These are phyloP conservation scores for Dendronephthya gigantea DNA, from an alignment of 64 coral and sea anemone genomes.

Conservation along the genomic window DNA sequence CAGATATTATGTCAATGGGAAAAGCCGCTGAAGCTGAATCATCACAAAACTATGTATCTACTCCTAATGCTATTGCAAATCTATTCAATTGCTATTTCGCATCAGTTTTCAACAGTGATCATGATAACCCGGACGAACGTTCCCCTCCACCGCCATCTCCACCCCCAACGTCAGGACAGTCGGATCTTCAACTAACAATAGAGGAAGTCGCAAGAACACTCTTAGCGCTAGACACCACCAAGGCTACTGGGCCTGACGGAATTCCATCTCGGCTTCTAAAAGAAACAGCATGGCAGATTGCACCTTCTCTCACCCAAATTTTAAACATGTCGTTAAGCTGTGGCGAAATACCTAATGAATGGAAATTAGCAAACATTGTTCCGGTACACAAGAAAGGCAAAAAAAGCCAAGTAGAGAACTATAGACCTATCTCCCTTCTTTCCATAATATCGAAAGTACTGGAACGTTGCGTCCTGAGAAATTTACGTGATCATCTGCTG, in stretches of 20 bases:
- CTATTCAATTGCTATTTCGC: slow-evolving; percentile 49
- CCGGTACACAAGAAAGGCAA: slow-evolving; percentile 1
- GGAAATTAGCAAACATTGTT: neutral
- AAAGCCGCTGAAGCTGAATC: neutral
- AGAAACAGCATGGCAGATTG: neutral
- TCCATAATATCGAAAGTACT: neutral
- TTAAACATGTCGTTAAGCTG: neutral
- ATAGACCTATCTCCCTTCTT: slow-evolving; percentile 17
- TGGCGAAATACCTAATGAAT: neutral
- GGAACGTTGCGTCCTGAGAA: neutral
- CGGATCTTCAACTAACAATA: neutral
- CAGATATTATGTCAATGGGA: slow-evolving; percentile 17
- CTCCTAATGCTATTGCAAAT: slow-evolving; percentile 17
- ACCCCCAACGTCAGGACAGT: neutral
- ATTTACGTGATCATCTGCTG: neutral
- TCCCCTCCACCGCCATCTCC: neutral
- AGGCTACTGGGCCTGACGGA: neutral
- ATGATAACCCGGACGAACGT: neutral
- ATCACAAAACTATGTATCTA: slow-evolving; percentile 4
- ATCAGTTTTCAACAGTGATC: slow-evolving; percentile 16
- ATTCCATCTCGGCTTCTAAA: neutral
- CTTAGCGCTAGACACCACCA: neutral
- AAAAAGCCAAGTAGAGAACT: neutral
- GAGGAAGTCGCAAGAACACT: neutral
- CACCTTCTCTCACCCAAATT: neutral